These are phyloP conservation scores for Poecilia velifera DNA, from an alignment of 2,797 vertebrate species.

Conservation along the genomic window DNA sequence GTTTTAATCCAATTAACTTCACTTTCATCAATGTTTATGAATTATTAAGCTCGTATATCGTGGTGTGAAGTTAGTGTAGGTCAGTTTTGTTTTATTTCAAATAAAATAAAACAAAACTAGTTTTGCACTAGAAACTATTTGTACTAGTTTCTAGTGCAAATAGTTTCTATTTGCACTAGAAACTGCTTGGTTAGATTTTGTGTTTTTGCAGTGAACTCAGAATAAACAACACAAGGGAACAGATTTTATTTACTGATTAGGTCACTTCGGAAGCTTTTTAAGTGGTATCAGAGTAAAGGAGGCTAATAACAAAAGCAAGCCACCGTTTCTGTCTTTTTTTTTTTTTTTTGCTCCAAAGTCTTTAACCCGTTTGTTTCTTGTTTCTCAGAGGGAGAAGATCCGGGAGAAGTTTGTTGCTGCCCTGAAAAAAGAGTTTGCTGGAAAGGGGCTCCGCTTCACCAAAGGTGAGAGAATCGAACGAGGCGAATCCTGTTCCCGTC, in stretches of 20 bases:
- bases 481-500: neutral
- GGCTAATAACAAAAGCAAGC: neutral
- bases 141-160: no score
- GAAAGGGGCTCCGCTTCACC: slow-evolving; percentile 93
- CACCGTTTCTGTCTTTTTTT: neutral
- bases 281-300: neutral
- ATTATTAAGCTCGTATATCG: no score
- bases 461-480: slow-evolving; percentile 79
- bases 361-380: slow-evolving; percentile 2
- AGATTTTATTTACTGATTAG: neutral
- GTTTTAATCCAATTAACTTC: no score
- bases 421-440: slow-evolving; percentile 93
- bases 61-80: no score
- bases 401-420: slow-evolving; percentile 96
- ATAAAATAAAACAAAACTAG: no score
- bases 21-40: no score
- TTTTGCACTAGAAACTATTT: no score
- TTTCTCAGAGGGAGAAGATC: slow-evolving; percentile 91
- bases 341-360: neutral
- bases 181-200: no score
- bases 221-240: no score
- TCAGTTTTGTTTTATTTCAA: no score
- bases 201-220: no score
- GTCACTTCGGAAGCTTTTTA: neutral
- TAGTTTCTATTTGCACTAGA: no score